Conservation (phyloP, 2,113 vertebrate species). For the Panthera leo region DNA sequence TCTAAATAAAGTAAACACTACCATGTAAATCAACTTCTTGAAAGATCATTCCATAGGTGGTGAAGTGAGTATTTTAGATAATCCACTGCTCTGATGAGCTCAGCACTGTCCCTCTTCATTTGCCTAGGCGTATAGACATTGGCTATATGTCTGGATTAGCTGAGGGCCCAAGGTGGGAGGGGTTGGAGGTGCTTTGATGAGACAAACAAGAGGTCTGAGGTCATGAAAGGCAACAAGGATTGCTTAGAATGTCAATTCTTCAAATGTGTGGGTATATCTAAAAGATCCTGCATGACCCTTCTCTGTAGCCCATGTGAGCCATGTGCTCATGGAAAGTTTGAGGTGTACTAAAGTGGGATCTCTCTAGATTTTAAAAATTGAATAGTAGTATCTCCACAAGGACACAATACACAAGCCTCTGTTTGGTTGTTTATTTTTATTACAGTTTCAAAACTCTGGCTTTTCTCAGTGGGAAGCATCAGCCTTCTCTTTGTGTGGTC, state of each 20-base stretch:
- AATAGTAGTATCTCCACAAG: slow-evolving; percentile 40
- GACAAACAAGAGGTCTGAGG: not conserved
- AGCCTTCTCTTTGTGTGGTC: not conserved
- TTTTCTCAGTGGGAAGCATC: not conserved
- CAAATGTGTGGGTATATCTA: not conserved
- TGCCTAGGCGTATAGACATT: not conserved
- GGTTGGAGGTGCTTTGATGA: not conserved
- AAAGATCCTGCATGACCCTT: not conserved
- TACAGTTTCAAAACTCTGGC: slow-evolving; percentile 50
- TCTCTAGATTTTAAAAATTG: slow-evolving; percentile 1
- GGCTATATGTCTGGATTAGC: not conserved
- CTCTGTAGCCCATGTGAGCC: not conserved
- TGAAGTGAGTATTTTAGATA: not conserved
- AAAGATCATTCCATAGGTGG: not conserved
- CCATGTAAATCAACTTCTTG: not conserved
- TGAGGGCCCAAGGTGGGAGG: not conserved
- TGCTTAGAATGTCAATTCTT: slow-evolving; percentile 1
- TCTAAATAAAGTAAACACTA: not conserved
- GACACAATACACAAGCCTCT: not conserved
- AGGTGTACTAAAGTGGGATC: not conserved
- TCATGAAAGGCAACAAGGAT: not conserved
- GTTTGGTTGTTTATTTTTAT: slow-evolving; percentile 45
- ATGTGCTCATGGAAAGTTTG: not conserved
- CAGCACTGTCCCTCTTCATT: not conserved
- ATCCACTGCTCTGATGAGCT: not conserved